A percentile compares a stretch with the other conserved stretches of the same genome.
These are phyloP conservation scores for Neelides folsomi DNA, from an alignment of 2,888 invertebrate genomes.

Conservation along the genomic window DNA sequence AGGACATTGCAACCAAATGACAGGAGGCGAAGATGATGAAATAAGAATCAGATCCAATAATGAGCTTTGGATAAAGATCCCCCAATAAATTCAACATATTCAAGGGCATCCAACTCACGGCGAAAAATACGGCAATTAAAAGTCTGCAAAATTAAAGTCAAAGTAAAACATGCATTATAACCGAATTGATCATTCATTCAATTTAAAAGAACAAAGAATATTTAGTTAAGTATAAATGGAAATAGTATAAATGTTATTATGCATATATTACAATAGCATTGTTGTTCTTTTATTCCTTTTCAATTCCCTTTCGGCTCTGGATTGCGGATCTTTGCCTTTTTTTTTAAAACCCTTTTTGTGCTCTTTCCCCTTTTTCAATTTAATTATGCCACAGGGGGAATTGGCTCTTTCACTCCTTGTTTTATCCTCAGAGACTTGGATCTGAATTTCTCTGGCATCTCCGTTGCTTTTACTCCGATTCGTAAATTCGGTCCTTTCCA, in stretches of 20 bases:
- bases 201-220: too few species aligned
- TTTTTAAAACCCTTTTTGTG: too few species aligned
- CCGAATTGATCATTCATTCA: too few species aligned
- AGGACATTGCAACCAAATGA: conserved; percentile 46
- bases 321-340: too few species aligned
- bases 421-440: conserved; percentile 9
- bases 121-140: conserved; percentile 45
- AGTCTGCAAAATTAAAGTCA: conserved; percentile 33
- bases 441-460: neutral
- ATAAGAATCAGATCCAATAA: conserved; percentile 35
- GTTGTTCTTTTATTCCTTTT: conserved; percentile 9
- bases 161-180: too few species aligned
- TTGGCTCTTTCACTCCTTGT: conserved; percentile 16
- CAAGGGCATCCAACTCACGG: conserved; percentile 46
- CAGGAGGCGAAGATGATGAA: conserved; percentile 40
- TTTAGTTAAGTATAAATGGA: too few species aligned
- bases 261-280: conserved; percentile 34
- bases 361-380: neutral
- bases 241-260: too few species aligned
- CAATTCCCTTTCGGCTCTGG: conserved; percentile 10
- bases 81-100: conserved; percentile 43
- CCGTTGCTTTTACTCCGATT: neutral
- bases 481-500: too few species aligned
- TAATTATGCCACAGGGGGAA: neutral
- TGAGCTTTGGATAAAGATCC: conserved; percentile 35